Evolutionary conservation across 1,140 invertebrate genomes (phyloP), one percentile per base, ranked within the genome.

Genomic region (Drosophila nasuta): DNA sequence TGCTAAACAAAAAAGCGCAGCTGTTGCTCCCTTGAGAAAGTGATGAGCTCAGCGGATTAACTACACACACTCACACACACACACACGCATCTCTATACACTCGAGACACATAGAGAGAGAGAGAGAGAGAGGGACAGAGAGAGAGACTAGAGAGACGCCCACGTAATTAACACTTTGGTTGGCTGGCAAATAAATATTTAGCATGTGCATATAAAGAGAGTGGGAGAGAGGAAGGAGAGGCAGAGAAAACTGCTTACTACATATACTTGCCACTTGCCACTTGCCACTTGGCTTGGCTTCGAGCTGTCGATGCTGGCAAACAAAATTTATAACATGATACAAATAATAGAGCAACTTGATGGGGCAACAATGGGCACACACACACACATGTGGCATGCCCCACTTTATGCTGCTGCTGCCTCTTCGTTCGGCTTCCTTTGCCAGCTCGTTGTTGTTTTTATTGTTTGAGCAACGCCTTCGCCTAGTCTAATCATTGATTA

Each of bases 111-210:
- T 69, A 54, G 6, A 46, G 56, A 38, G 30, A 33, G 7, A 7
- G 30, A 33, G 5, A 33, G 30, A 38, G 2, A 8, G 8, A 35
- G 33, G 38, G 56, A 35, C 8, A 46, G 56, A 54, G 6, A 46
- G 30, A 38, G 10, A 10, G 35, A 38, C 20, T 25, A 25, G 35
- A 46, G 56, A 62, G 58, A 79, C 79, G 52, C 77, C 72, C 79
- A 82, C 75, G 81, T 78, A 82, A 82, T 82, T 82, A 82, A 82
- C 82, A 86, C 82, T 86, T 73, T 87, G 79, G 62, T 78, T 81
- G 75, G 58, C 72, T 77, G 72, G 70, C 75, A 68, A 69, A 85
- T 87, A 85, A 85, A 85, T 85, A 85, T 81, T 87, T 86, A 73
- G 77, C 81, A 73, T 85, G 81, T 76, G 77, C 85, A 63, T 83